These are phyloP conservation scores for Donacobius atricapilla DNA, from an alignment of 2,113 vertebrate genomes.

Conservation along the genomic window DNA sequence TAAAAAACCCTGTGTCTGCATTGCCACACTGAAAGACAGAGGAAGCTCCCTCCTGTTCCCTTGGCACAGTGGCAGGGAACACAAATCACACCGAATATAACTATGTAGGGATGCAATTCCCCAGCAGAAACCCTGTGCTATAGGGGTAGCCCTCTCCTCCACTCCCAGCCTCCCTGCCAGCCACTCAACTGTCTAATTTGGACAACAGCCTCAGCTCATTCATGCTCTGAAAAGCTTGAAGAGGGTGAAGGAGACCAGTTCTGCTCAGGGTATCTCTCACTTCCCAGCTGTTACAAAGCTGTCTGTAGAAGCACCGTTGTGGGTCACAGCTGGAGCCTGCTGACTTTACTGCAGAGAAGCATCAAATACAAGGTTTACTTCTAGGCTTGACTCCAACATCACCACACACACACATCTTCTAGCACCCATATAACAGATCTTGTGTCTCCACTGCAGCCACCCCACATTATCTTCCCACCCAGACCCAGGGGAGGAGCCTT, in stretches of 20 bases:
- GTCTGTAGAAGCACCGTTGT: neutral
- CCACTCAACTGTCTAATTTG: neutral
- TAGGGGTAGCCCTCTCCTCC: neutral
- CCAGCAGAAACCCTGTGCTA: neutral
- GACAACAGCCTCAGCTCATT: neutral
- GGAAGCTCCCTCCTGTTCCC: neutral
- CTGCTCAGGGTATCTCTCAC: neutral
- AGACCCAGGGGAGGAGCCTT: neutral
- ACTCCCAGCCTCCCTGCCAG: neutral
- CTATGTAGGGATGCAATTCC: neutral
- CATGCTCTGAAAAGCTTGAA: neutral
- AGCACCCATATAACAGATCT: neutral
- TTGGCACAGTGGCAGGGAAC: neutral
- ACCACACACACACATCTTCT: neutral
- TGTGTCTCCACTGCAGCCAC: neutral
- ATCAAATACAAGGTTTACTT: neutral
- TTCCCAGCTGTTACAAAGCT: neutral
- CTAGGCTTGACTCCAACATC: neutral
- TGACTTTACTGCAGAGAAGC: neutral
- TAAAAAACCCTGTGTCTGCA: neutral
- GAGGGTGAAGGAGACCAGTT: neutral
- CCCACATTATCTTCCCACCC: neutral
- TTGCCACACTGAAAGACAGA: neutral
- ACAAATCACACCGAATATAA: neutral
- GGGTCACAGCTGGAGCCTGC: neutral